phyloP scores from a whole-genome alignment of 2,113 vertebrate species.

The Bombycilla garrulus region DNA sequence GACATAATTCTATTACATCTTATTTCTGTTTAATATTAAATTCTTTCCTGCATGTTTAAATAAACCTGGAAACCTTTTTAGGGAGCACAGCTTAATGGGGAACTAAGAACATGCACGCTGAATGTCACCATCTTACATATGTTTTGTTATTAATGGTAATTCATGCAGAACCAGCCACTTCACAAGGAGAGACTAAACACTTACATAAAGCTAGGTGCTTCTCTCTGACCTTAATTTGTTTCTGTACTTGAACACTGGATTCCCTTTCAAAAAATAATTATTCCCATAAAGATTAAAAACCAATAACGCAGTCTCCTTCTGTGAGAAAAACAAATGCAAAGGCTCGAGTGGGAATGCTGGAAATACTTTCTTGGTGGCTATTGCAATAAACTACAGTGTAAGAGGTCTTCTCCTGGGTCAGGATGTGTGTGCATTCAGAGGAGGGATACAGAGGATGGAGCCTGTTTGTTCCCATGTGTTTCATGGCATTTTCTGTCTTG shows the following conservation, averaged over 20 bases:
- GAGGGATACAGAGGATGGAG: not conserved
- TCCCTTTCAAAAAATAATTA: constrained; percentile 55
- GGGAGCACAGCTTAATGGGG: constrained; percentile 6
- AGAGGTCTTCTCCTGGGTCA: not conserved
- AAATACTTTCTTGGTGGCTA: not conserved
- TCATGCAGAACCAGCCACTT: constrained; percentile 22
- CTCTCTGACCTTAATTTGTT: constrained; percentile 60
- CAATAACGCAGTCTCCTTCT: not conserved
- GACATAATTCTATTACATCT: constrained; percentile 70
- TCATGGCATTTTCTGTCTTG: not conserved
- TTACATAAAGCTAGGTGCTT: constrained; percentile 35
- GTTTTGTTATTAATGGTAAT: constrained; percentile 53
- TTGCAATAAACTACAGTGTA: not conserved
- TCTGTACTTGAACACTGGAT: constrained; percentile 41
- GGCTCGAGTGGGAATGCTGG: not conserved
- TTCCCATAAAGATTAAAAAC: constrained; percentile 55
- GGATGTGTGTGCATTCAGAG: not conserved
- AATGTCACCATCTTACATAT: constrained; percentile 25
- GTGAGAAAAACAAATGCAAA: constrained; percentile 6
- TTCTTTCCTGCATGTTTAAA: constrained; percentile 63
- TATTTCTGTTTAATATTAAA: constrained; percentile 72
- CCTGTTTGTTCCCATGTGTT: not conserved
- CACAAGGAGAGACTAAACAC: constrained; percentile 39
- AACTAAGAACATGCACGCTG: not conserved
- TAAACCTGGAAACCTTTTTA: constrained; percentile 67